A percentile compares a stretch with the other conserved stretches of the same genome.
These are phyloP conservation scores for Dipodomys merriami DNA, from an alignment of 2,113 vertebrate genomes.

Conservation along the genomic window DNA sequence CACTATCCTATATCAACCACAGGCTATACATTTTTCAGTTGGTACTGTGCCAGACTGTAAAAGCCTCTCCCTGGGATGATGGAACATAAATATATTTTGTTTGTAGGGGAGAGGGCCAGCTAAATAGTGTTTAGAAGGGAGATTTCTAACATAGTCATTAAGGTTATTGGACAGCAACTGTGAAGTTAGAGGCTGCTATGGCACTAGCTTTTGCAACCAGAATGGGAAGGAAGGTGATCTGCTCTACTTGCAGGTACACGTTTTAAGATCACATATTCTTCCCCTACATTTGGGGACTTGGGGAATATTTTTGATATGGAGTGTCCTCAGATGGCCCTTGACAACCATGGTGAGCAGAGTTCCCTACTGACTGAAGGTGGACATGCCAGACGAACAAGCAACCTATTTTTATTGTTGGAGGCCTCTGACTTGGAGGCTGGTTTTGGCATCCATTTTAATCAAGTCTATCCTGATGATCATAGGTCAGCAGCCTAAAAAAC, in stretches of 20 bases:
- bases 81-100: not conserved
- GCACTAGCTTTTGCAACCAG: not conserved
- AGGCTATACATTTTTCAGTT: not conserved
- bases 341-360: not conserved
- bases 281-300: not conserved
- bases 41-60: not conserved
- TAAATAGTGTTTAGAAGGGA: not conserved
- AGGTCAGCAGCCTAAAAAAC: not conserved
- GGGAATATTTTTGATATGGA: not conserved
- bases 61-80: not conserved
- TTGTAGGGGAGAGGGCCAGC: not conserved
- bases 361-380: not conserved
- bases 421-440: not conserved
- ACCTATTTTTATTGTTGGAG: not conserved
- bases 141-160: not conserved
- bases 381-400: not conserved
- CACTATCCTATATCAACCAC: not conserved
- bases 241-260: not conserved
- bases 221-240: not conserved
- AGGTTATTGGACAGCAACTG: not conserved
- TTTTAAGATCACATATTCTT: not conserved
- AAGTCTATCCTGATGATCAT: not conserved
- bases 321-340: not conserved
- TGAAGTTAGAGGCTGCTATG: not conserved
- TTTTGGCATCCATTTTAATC: not conserved